Evolutionary conservation across 2,113 vertebrate species (phyloP), one percentile per base, ranked within the genome.

Genomic region (Australoheros scitulus): DNA sequence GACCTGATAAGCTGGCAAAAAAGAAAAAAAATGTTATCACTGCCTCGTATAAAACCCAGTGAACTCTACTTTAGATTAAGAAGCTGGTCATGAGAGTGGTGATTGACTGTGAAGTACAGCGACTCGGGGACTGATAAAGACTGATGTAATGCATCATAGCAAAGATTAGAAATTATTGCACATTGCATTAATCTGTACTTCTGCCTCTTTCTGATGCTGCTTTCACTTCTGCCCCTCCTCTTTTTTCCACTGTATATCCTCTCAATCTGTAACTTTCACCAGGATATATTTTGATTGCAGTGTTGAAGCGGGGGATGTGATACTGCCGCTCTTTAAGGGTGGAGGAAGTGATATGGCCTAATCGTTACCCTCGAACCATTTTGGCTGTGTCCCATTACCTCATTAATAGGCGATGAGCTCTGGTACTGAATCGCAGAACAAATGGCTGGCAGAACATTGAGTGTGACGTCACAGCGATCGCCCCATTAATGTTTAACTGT

Each of bases 331-430:
- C 65, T 88, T 83, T 47, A 68, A 87, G 68, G 65, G 75, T 29
- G 8, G 61, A 80, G 89, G 86, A 89, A 84, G 89, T 79, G 87
- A 91, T 93, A 91, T 43, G 85, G 70, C 63, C 89, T 82, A 90
- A 92, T 90, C 17, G 56, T 50, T 76, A 75, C 81, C 70, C 90
- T 77, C 79, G 75, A 90, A 87, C 76, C 65, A 79, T 80, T 88
- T 80, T 77, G 76, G 50, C 64, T 50, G 83, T 77, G 89, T 94
- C 92, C 57, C 72, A 47, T 95, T 94, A 84, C 93, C 79, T 94
- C 90, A 93, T 95, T 80, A 93, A 93, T 93, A 94, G 90, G 20
- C 79, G 84, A 95, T 91, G 88, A 94, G 82, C 60, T 26, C 47
- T 36, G 14, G 80, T 36, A 79, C 84, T 79, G 84, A 92, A 88